Base-by-base conservation (phyloP, 1,140 invertebrate genomes). In the Acyrthosiphon pisum region DNA sequence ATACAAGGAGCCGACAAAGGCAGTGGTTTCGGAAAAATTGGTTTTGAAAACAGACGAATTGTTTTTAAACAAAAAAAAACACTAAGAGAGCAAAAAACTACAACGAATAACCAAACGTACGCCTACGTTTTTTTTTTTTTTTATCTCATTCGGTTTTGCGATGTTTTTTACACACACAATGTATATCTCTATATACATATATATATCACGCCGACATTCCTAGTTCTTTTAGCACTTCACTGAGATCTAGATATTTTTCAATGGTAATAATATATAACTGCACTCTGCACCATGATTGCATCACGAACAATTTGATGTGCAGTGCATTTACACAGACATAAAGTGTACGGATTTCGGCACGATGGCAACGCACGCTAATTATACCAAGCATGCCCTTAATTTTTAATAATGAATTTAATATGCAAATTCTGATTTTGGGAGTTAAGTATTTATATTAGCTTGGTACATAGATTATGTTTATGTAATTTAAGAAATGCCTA, bases 101-200 rank as follows among this genome's bases (percentile, higher is more conserved):
- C 35, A n/a, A 88, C 48, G 87, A 68, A 76, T 76, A 76, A 76
- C 60, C 60, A 76, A 90, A 41, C 89, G 22, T 48, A 91, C 90
- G 90, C 90, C 60, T 91, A 91, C 90, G 44, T 76, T 6, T 76
- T 6, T 76, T 76, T 60, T 76, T 68, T 60, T 30, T 68, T 76
- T n/a, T 76, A 76, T 76, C n/a, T 76, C 60, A 18, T 76, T 76
- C 30, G n/a, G 30, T 76, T 76, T 76, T 76, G 30, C 60, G 14
- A n/a, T 76, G 14, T 76, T 76, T 68, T 76, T 76, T 6, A 76
- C 60, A 76, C 30, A 68, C 14, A n/a, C 4, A 76, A n/a, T 76
- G 4, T 76, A 18, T 18, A n/a, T 76, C n/a, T 20, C 60, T 76
- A n/a, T 11, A n/a, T 60, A 60, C 6, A 20, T 14, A 68, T 7